These are phyloP conservation scores for Epizoanthus illoricatus DNA, from an alignment of 92 coral and sea anemone species.

Conservation along the genomic window DNA sequence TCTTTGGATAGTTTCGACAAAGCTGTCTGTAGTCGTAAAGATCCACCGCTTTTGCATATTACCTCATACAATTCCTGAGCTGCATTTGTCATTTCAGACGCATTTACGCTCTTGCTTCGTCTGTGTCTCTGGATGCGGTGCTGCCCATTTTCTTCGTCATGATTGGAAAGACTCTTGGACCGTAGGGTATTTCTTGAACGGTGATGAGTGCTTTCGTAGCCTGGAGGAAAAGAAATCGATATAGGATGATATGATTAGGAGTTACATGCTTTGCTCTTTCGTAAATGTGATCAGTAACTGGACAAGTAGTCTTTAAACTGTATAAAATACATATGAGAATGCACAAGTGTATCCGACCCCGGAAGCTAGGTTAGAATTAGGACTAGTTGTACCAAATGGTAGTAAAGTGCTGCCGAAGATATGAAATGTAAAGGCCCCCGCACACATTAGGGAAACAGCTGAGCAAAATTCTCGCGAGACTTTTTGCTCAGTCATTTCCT, in stretches of 20 bases:
- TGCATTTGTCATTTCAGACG: background rate
- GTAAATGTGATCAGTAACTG: too few relatives aligned
- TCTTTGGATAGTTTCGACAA: constrained; percentile 4
- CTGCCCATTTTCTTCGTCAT: background rate
- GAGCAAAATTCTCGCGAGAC: too few relatives aligned
- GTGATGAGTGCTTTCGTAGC: background rate
- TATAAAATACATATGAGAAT: too few relatives aligned
- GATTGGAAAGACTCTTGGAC: background rate
- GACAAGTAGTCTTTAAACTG: too few relatives aligned
- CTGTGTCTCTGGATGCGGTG: background rate
- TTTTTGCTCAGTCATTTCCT: too few relatives aligned
- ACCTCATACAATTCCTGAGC: constrained; percentile 9
- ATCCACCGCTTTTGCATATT: constrained; percentile 18
- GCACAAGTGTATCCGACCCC: too few relatives aligned
- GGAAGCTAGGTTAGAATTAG: too few relatives aligned
- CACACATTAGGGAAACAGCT: too few relatives aligned
- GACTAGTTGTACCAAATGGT: too few relatives aligned
- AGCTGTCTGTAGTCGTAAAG: background rate
- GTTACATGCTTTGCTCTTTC: too few relatives aligned
- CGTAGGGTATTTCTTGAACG: background rate
- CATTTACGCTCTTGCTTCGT: constrained; percentile 2
- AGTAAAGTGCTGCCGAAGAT: too few relatives aligned
- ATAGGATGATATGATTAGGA: background rate
- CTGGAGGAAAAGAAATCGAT: background rate
- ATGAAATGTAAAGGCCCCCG: too few relatives aligned